Evolutionary conservation across 1,140 invertebrate genomes (phyloP).

Genomic region (Patella vulgata): DNA sequence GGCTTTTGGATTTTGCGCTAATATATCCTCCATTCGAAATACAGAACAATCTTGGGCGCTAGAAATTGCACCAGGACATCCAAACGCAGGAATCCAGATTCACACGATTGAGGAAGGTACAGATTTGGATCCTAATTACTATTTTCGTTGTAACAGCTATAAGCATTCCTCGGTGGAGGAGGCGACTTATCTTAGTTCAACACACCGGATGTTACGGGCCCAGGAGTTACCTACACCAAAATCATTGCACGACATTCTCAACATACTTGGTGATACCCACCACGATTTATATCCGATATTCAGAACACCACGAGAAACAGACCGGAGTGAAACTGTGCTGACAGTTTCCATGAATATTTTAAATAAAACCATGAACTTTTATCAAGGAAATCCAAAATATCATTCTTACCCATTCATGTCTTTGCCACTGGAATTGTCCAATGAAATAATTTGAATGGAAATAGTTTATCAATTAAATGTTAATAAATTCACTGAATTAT

Average conservation of each 20-base stretch:
- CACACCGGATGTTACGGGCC: not conserved
- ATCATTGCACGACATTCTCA: slow-evolving; percentile 6
- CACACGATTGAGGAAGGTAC: not conserved
- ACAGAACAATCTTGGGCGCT: not conserved
- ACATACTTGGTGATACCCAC: slow-evolving; percentile 2
- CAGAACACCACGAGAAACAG: slow-evolving; percentile 16
- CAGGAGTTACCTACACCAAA: slow-evolving; percentile 6
- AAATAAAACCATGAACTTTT: slow-evolving; percentile 12
- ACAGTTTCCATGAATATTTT: slow-evolving; percentile 21
- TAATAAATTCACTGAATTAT: no score
- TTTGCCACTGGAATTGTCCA: no score
- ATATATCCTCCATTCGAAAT: slow-evolving; percentile 3
- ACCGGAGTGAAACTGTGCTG: slow-evolving; percentile 6
- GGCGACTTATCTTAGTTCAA: slow-evolving; percentile 10
- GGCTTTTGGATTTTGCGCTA: slow-evolving; percentile 16
- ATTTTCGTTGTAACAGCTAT: slow-evolving; percentile 15
- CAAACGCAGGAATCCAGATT: slow-evolving; percentile 1
- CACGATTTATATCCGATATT: slow-evolving; percentile 13
- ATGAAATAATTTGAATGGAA: no score
- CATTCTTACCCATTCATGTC: no score
- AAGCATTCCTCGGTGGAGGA: slow-evolving; percentile 10
- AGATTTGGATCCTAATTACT: not conserved
- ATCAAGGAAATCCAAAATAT: slow-evolving; percentile 13
- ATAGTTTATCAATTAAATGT: no score
- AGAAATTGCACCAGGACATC: slow-evolving; percentile 9